phyloP scores from a whole-genome alignment of 2,113 vertebrate genomes.

The Arizona elegans region DNA sequence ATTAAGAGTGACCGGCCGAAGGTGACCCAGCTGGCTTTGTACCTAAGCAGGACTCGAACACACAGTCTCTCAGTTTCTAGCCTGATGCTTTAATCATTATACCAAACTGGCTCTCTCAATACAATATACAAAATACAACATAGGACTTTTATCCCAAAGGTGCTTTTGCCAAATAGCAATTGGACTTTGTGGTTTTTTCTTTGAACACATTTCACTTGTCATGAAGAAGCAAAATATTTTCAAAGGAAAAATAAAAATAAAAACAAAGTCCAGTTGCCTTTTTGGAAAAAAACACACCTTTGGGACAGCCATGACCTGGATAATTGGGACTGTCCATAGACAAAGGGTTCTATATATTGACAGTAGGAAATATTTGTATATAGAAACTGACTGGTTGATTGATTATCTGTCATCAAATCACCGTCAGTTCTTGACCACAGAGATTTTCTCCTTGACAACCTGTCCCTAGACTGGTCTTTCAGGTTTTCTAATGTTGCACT shows the following conservation, averaged over 20 bases:
- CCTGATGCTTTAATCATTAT: neutral
- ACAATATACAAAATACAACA: neutral
- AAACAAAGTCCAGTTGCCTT: neutral
- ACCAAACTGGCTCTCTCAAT: neutral
- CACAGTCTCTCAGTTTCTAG: neutral
- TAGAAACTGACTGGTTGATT: neutral
- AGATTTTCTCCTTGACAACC: neutral
- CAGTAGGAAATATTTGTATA: neutral
- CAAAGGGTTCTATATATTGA: neutral
- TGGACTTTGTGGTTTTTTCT: neutral
- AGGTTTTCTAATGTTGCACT: neutral
- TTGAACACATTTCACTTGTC: neutral
- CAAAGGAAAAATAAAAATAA: too few relatives aligned
- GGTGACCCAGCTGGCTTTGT: neutral
- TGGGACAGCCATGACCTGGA: neutral
- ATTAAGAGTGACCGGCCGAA: neutral
- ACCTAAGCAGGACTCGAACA: neutral
- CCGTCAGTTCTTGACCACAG: neutral
- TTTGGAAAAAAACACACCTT: neutral
- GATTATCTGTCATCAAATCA: neutral
- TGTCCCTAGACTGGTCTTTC: neutral
- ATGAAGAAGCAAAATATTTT: neutral
- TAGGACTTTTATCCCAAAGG: neutral
- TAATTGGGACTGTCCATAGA: neutral
- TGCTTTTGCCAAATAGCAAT: too few relatives aligned